Base-by-base conservation (phyloP, 2,888 invertebrate species). In the Marronus borbonicus region DNA sequence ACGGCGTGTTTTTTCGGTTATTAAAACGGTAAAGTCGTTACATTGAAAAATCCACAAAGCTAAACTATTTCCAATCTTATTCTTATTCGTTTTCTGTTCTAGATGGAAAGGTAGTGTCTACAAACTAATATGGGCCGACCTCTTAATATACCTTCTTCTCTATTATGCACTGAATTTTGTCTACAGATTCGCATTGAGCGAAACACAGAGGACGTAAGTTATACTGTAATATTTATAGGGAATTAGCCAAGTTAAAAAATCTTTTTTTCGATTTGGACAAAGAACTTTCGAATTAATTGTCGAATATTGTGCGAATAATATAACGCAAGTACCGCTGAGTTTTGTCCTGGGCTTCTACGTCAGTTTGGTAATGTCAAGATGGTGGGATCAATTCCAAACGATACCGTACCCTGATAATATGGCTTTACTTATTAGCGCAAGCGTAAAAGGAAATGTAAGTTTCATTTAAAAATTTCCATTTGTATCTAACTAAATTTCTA, bases 301-400 rank as follows among this genome's bases (percentile, higher is more conserved):
- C 0, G 91, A 92, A 80, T 97, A 97, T 88, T 97, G 97, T 89
- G 93, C 94, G 85, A 93, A 92, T 83, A 96, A 95, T 89, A 94
- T 93, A 82, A 94, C 94, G 88, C 92, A 96, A 83, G 97, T 97
- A 82, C 97, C 97, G n/a, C 88, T 98, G 81, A 96, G 97, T 44
- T 98, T 98, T 88, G 96, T 98, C 80, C 91, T 98, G 82, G 97
- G 97, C 82, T 98, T 98, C 90, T 98, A 97, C 89, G 97, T 97
- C 68, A 94, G 94, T n/a, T 93, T 97, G 82, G 96, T 97, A 52
- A 96, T 97, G 92, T 94, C 93, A 80, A 92, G 97, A 83, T 98
- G 97, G 97, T 96, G 96, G 96, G 93, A 91, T 86, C 96, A 96
- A 87, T 96, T 95, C 86, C 92, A 91, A 64, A 86, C 88, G 4